Evolutionary conservation across 1,140 invertebrate genomes (phyloP).

Genomic region (Zaprionus gabonicus): DNA sequence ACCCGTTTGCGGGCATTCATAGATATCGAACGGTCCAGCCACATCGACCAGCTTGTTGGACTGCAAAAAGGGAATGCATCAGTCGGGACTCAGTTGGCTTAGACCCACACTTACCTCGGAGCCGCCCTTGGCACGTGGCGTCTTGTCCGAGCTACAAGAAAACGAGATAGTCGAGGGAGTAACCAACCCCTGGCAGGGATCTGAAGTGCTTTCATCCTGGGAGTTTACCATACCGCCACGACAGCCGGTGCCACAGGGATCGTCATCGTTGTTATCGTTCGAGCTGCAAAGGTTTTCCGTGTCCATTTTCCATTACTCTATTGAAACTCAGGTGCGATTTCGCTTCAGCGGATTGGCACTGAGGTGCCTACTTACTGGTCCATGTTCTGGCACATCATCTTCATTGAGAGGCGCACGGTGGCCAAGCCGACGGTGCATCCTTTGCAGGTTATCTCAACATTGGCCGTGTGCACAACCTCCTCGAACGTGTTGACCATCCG

Average conservation of each 20-base stretch:
- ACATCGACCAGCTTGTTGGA: constrained; percentile 39
- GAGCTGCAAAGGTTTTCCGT: constrained; percentile 44
- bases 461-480: constrained; percentile 47
- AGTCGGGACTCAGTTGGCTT: background rate
- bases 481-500: constrained; percentile 30
- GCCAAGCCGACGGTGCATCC: constrained; percentile 65
- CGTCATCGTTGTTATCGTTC: background rate
- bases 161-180: constrained; percentile 7
- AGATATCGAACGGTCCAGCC: constrained; percentile 58
- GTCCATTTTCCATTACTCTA: constrained; percentile 61
- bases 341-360: constrained; percentile 53
- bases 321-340: constrained; percentile 62
- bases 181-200: constrained; percentile 53
- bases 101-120: constrained; percentile 11
- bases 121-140: background rate
- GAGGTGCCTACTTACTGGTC: constrained; percentile 61
- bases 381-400: constrained; percentile 51
- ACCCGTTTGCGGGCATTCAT: background rate
- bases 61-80: background rate
- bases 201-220: constrained; percentile 33
- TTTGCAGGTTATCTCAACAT: constrained; percentile 62
- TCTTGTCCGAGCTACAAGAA: background rate
- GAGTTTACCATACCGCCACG: constrained; percentile 8
- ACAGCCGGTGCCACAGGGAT: background rate
- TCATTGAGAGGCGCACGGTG: constrained; percentile 49